These are phyloP conservation scores for Acleris cristana DNA, from an alignment of 2,888 invertebrate genomes.

Conservation along the genomic window DNA sequence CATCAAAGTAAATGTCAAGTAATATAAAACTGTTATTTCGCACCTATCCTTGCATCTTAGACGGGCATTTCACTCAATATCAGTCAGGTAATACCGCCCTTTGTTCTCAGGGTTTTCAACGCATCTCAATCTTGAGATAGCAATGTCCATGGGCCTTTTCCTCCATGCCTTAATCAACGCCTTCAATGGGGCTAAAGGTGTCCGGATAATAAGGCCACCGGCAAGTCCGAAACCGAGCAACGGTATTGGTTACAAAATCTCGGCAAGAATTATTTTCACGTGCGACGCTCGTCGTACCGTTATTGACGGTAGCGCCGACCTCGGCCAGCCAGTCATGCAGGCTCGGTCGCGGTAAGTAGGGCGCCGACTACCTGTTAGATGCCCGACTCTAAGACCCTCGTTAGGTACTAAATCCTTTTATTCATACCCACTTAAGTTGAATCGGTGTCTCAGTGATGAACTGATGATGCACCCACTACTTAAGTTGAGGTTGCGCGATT, in stretches of 20 bases:
- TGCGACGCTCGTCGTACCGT: conserved; percentile 72
- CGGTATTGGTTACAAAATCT: conserved; percentile 82
- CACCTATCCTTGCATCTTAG: no score
- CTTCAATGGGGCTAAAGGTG: conserved; percentile 50
- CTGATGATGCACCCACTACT: neutral
- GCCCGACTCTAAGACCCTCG: conserved; percentile 42
- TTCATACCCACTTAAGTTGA: neutral
- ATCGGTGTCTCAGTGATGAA: neutral
- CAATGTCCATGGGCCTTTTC: no score
- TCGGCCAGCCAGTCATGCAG: conserved; percentile 58
- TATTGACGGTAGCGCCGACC: conserved; percentile 61
- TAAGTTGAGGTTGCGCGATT: no score
- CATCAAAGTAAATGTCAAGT: neutral
- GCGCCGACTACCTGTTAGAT: conserved; percentile 50
- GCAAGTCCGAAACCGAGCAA: conserved; percentile 80
- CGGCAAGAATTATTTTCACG: conserved; percentile 83
- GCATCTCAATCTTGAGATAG: no score
- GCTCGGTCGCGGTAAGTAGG: conserved; percentile 63
- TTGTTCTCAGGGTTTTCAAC: no score
- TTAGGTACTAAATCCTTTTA: neutral
- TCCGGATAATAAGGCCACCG: conserved; percentile 73
- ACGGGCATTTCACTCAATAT: no score
- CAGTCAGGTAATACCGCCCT: no score
- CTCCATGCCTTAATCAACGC: no score
- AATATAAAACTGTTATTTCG: no score